Base-by-base conservation (phyloP, 2,797 vertebrate genomes). In the Neopelma chrysocephalum region DNA sequence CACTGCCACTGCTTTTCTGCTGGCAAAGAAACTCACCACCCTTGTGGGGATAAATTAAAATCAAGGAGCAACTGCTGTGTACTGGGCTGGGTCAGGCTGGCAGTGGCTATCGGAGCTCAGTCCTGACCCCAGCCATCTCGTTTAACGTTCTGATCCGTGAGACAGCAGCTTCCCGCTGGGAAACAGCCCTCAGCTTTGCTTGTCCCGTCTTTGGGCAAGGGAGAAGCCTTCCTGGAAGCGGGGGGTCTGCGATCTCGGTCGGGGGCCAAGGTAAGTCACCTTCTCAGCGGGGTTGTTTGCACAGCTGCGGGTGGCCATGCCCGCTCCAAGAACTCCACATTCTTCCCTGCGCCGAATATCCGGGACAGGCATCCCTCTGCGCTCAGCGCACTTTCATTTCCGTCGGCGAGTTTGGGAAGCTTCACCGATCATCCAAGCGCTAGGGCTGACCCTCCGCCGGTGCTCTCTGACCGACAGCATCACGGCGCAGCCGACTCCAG, bases 201-300 rank as follows among this genome's bases (percentile, higher is more conserved):
- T 13, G 34, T 82, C 76, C 76, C 2, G 0, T 45, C 58, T 83
- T 15, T 16, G 73, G 86, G 65, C 65, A 54, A 68, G 38, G 26
- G 31, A 56, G n/a, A 21, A 90, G 38, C 42, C 64, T 83, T 87
- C 62, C 70, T 45, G 45, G 64, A 68, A 36, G 69, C 19, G 0
- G 56, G 77, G 53, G 73, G 21, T 51, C 71, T 82, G 45, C 8
- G 9, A 11, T 73, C 87, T 68, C 69, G 5, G 71, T 10, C 1
- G 1, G 29, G 75, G 61, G 45, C 69, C 90, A 78, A 93, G 91
- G 90, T 96, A 95, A 93, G 93, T 83, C 84, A 73, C 93, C 85
- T 92, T 82, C 82, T 54, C 29, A 2, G 45, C 3, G 2, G 82
- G 48, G 23, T 16, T 95, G 89, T 93, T 93, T 88, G 91, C 88